These are phyloP conservation scores for Pluvianellus socialis DNA, from an alignment of 2,113 vertebrate species.

Conservation along the genomic window DNA sequence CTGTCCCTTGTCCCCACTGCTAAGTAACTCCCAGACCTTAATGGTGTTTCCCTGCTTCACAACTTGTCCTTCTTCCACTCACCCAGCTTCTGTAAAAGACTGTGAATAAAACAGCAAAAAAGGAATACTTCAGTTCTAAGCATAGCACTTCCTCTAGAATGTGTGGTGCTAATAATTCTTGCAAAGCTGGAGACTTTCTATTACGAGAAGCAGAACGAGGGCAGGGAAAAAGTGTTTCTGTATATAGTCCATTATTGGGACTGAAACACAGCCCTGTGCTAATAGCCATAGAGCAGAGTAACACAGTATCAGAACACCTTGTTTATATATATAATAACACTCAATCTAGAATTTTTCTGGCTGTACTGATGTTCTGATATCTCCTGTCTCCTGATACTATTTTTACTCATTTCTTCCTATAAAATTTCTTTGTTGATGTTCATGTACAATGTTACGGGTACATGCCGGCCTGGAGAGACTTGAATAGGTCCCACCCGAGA, in stretches of 20 bases:
- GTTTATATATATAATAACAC: background rate
- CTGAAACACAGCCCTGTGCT: background rate
- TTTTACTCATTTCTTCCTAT: background rate
- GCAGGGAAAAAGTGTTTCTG: background rate
- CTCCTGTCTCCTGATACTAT: background rate
- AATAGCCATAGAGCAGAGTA: background rate
- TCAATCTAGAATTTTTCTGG: background rate
- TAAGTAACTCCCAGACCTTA: background rate
- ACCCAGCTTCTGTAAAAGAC: background rate
- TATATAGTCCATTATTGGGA: background rate
- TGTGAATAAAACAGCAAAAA: background rate
- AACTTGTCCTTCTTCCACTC: background rate
- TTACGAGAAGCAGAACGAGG: background rate
- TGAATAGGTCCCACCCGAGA: background rate
- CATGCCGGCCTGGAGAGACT: background rate
- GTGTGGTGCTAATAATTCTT: background rate
- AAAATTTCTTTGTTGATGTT: background rate
- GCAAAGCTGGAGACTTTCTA: background rate
- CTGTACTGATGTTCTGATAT: background rate
- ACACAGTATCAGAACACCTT: background rate
- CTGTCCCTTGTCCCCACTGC: background rate
- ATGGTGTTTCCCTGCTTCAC: background rate
- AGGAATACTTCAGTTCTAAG: background rate
- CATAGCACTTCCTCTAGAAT: background rate
- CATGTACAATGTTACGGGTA: fast-evolving